phyloP scores from a whole-genome alignment of 2,888 invertebrate species.

The Sceliomorpha sp. region DNA sequence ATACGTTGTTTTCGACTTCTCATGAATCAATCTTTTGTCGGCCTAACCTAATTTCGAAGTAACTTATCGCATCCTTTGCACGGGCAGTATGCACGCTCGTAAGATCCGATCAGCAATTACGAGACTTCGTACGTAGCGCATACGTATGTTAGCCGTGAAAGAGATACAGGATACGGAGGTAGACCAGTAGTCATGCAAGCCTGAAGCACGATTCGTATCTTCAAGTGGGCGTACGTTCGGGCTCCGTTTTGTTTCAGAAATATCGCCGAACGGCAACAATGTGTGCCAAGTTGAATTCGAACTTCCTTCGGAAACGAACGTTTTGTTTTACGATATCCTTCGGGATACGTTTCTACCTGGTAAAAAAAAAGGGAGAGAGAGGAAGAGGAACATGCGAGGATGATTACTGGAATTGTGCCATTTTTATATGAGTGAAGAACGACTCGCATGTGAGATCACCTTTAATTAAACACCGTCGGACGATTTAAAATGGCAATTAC shows the following conservation, averaged over 20 bases:
- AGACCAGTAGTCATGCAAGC: conserved; percentile 44
- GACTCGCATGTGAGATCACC: too few species aligned
- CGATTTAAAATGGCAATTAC: too few species aligned
- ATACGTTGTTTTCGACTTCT: not conserved
- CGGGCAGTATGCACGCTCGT: conserved; percentile 24
- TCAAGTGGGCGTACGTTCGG: conserved; percentile 32
- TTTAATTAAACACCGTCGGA: too few species aligned
- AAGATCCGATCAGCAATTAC: conserved; percentile 41
- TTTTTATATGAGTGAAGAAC: too few species aligned
- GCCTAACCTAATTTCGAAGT: conserved; percentile 31
- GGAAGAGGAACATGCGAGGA: too few species aligned
- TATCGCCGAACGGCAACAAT: conserved; percentile 11
- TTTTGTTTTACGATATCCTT: conserved; percentile 3
- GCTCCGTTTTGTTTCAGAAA: conserved; percentile 35
- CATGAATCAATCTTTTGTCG: conserved; percentile 3
- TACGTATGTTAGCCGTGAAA: conserved; percentile 28
- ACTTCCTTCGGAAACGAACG: conserved; percentile 15
- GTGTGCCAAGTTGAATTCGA: conserved; percentile 10
- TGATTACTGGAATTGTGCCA: too few species aligned
- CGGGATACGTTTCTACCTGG: not conserved
- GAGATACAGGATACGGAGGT: conserved; percentile 35
- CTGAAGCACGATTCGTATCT: conserved; percentile 36
- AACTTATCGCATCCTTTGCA: conserved; percentile 34
- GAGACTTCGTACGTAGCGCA: conserved; percentile 28
- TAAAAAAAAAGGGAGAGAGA: too few species aligned